Evolutionary conservation across 2,797 vertebrate genomes (phyloP), one percentile per base, ranked within the genome.

Genomic region (Pelobates cultripes): DNA sequence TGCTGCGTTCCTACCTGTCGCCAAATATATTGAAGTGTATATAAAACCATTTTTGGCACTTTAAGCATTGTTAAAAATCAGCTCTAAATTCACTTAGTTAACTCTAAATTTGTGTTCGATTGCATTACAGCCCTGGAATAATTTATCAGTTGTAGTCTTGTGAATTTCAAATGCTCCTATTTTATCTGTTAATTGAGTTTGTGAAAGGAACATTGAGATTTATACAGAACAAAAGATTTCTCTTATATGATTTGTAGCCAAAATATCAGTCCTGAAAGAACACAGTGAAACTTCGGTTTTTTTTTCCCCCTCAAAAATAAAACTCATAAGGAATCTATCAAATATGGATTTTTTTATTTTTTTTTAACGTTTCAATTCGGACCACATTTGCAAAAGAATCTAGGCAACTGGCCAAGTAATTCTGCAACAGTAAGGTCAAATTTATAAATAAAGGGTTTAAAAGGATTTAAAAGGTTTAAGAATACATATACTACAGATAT

Each of bases 181-280:
- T 77, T 77, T 67, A 67, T 77, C 75, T 68, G 51, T 77, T 76
- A 76, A 76, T 76, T 67, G 75, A 68, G 63, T 41, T 68, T 68
- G 47, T 63, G 7, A 77, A 28, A 76, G 64, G 75, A 68, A 41
- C 14, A 44, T 67, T 68, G 74, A 51, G 63, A 67, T 76, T 76
- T 76, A 76, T 67, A 67, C 42, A 51, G 75, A 77, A 68, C 63
- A 77, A 68, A 66, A 55, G 44, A 67, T n/a, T 67, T 51, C 47
- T 40, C 45, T 76, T 17, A 42, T 9, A 51, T 10, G 75, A 77
- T 77, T 67, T 77, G 75, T 10, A 67, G 44, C 45, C 44, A 66
- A 43, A 70, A 13, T n/a, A 70, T 15, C 68, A 0, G 15, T 8
- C 15, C 68, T 15, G 43, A 70, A 70, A 70, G 68, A 57, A 14